Evolutionary conservation across 2,888 invertebrate genomes (phyloP), one percentile per base, ranked within the genome.

Genomic region (Idaea straminata): DNA sequence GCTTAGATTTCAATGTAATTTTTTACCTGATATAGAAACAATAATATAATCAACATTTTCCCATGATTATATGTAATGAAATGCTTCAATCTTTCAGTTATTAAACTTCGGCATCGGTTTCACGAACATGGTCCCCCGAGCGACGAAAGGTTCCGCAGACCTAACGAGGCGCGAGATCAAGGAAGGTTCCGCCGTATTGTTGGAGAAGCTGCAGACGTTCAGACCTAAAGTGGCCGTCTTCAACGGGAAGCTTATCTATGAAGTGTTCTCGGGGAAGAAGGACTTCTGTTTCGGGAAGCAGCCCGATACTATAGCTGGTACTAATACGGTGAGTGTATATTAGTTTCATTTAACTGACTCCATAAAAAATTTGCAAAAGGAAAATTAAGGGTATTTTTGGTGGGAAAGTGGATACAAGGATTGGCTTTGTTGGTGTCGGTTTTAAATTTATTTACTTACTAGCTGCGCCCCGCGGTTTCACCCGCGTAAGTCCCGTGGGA

Each of bases 181-280:
- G 91, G 98, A 98, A 94, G 98, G 97, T 87, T 97, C 97, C 74
- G 96, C 96, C 79, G 95, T 97, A 79, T 92, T 99, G 75, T 93
- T 97, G 77, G 98, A 98, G 83, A 99, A 99, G 92, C 93, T 99
- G 79, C 95, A 96, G 89, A 96, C 96, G 84, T 99, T 96, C 94
- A 96, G 96, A 81, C 99, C 99, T 74, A 99, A 99, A 94, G 98
- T 99, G 78, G 98, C 98, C 64, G 98, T 98, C 61, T 99, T 99
- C 89, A 99, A 99, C 94, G 99, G 99, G n/a, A 99, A 99, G 94
- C 95, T 99, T 78, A 99, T 99, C 80, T 99, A 98, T 92, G 99
- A 99, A 92, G 97, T 99, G 62, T 99, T 98, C 94, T 97, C 98
- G 69, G 99, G 99, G 15, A 98, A 98, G 91, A 99, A 99, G 91